phyloP scores from a whole-genome alignment of 64 coral and sea anemone species.

The Actinia equina region DNA sequence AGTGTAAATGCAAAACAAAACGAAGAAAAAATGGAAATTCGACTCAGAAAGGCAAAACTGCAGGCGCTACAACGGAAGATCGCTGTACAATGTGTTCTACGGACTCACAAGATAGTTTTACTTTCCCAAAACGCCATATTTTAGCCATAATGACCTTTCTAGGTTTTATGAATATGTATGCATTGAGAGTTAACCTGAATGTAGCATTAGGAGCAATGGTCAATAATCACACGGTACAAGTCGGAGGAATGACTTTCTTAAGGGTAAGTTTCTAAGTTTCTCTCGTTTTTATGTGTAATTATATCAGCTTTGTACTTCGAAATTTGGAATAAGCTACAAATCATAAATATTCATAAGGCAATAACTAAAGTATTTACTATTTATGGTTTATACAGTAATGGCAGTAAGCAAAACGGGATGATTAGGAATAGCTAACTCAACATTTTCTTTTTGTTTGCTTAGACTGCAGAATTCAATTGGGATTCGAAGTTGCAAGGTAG shows the following conservation, averaged over 20 bases:
- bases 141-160: slow-evolving; percentile 81
- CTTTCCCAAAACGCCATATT: slow-evolving; percentile 84
- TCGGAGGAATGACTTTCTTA: slow-evolving; percentile 41
- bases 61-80: background rate
- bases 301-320: background rate
- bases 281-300: background rate
- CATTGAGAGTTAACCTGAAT: slow-evolving; percentile 85
- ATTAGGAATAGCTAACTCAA: too few species aligned
- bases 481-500: slow-evolving; percentile 87
- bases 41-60: slow-evolving; percentile 13
- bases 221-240: slow-evolving; percentile 74
- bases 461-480: slow-evolving; percentile 76
- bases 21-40: background rate
- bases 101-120: background rate
- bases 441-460: background rate
- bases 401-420: background rate
- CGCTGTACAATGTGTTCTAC: background rate
- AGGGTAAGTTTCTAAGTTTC: slow-evolving; percentile 33
- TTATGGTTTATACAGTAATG: background rate
- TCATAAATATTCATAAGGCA: background rate
- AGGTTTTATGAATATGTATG: slow-evolving; percentile 88
- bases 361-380: background rate
- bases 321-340: background rate
- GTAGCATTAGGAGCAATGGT: slow-evolving; percentile 85
- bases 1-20: slow-evolving; percentile 32